These are phyloP conservation scores for Phaetusa simplex DNA, from an alignment of 2,113 vertebrate species.

Conservation along the genomic window DNA sequence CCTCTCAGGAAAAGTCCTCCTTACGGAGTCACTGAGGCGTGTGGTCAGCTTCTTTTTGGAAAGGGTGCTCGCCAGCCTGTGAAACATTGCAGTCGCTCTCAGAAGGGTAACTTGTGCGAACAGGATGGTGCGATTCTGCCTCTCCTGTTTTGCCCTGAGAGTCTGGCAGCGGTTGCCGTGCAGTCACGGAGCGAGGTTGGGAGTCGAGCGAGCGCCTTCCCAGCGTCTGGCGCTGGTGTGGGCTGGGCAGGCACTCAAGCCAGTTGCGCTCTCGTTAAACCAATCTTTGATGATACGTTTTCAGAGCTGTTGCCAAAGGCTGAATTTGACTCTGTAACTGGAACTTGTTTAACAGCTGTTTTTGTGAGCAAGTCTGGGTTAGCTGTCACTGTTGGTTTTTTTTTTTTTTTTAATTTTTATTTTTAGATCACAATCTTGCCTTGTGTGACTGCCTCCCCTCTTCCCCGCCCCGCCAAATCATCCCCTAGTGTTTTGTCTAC, in stretches of 20 bases:
- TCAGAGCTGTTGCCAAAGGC: not conserved
- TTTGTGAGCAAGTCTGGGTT: not conserved
- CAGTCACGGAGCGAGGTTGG: accelerated
- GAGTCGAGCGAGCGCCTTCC: not conserved
- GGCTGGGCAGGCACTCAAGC: not conserved
- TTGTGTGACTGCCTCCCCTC: not conserved
- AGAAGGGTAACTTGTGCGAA: too few relatives aligned
- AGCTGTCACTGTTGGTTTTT: not conserved
- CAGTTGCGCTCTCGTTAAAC: not conserved
- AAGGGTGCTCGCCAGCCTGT: not conserved
- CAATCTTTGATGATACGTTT: not conserved
- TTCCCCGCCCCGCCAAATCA: not conserved
- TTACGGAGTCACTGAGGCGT: not conserved
- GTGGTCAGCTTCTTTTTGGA: not conserved
- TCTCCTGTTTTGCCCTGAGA: too few relatives aligned
- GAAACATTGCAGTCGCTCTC: not conserved
- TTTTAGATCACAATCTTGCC: not conserved
- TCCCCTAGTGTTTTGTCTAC: not conserved
- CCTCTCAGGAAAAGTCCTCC: not conserved
- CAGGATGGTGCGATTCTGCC: not conserved
- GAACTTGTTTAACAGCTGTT: not conserved
- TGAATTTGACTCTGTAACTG: not conserved
- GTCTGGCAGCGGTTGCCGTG: not conserved
- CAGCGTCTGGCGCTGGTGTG: not conserved
- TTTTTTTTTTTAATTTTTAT: not conserved